Base-by-base conservation (phyloP, 2,113 vertebrate genomes). In the Gallinago undulata region DNA sequence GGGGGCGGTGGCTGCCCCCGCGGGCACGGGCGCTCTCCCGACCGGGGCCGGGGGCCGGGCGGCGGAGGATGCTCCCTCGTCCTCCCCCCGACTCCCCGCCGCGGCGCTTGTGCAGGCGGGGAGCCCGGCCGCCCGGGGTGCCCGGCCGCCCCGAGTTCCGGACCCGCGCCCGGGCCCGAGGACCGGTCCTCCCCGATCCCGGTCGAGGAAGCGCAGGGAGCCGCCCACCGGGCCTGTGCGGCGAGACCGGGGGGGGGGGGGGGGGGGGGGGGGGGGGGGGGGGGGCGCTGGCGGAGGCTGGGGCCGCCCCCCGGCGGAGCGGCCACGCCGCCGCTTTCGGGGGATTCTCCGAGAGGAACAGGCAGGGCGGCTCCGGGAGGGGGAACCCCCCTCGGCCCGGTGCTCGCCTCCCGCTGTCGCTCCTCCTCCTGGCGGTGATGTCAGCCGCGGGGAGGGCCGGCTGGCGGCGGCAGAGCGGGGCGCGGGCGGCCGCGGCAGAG, bases 371-470 rank as follows among this genome's bases (percentile, higher is more conserved):
- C 87, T 73, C 68, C 92, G 81, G 90, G 81, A 69, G 89, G 95
- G 92, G 89, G 79, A 90, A 72, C 59, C 92, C 92, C 84, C 62
- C 76, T 89, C 72, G 69, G 81, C 72, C 47, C 73, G 39, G 35
- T 57, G 82, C 91, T 96, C 96, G 97, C 95, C 67, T 86, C 43
- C 84, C 60, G 56, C 47, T 24, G 50, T 88, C 64, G 84, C 92
- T 87, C 96, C 97, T 64, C 97, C 94, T 74, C 90, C 90, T 60
- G 18, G 77, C 84, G 75, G 70, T 97, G 96, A 97, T 97, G 97
- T 97, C 96, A 97, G 92, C 59, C 79, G 84, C 85, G 87, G 97
- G 90, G 93, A 91, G 96, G 92, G 92, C 79, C 89, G 78, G 63
- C 84, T 63, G 95, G 91, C 86, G 35, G 93, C 79, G 85, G 62